Evolutionary conservation across 2,113 vertebrate species (phyloP).

Genomic region (Antennarius striatus): DNA sequence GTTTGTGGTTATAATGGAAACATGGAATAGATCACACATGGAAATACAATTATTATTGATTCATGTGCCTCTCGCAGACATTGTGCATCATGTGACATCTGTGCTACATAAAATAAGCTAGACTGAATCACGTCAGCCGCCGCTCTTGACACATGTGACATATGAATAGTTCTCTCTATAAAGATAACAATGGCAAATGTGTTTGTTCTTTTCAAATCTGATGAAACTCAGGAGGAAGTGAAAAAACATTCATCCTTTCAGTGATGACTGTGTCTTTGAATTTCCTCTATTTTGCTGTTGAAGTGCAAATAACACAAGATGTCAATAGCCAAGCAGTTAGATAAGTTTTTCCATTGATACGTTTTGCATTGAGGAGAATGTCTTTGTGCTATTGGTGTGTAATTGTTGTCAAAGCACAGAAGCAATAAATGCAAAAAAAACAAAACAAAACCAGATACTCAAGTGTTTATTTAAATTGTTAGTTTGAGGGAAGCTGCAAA

Average conservation of each 20-base stretch:
- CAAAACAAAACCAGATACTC: not conserved
- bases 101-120: too few relatives aligned
- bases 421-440: not conserved
- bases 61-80: too few relatives aligned
- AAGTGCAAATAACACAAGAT: not conserved
- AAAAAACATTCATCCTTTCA: not conserved
- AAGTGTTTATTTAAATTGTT: slow-evolving; percentile 31
- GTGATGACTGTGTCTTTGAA: not conserved
- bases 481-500: slow-evolving; percentile 19
- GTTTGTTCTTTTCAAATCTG: not conserved
- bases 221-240: slow-evolving; percentile 12
- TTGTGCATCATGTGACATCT: too few relatives aligned
- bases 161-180: not conserved
- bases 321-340: not conserved
- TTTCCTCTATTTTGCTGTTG: slow-evolving; percentile 1
- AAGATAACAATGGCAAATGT: not conserved
- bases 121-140: too few relatives aligned
- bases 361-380: too few relatives aligned
- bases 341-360: too few relatives aligned
- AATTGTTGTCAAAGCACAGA: too few relatives aligned
- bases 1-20: too few relatives aligned
- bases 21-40: too few relatives aligned
- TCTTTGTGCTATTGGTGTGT: too few relatives aligned
- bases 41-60: too few relatives aligned
- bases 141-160: not conserved